Evolutionary conservation across 1,140 invertebrate species (phyloP).

Genomic region (Mizuhopecten yessoensis): DNA sequence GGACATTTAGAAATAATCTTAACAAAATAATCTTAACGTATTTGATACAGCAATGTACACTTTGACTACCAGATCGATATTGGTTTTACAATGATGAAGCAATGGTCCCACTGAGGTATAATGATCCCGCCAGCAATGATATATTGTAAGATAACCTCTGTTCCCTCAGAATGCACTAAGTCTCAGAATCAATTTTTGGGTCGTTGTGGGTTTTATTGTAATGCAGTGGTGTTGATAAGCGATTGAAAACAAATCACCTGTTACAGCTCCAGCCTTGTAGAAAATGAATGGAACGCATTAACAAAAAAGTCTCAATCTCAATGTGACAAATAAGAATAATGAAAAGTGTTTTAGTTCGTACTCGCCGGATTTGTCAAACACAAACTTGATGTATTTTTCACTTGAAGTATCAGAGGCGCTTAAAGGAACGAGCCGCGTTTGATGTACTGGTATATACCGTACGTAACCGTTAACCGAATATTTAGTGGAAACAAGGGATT

Average conservation of each 20-base stretch:
- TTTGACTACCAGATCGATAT: background rate
- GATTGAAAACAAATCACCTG: constrained; percentile 24
- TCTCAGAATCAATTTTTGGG: constrained; percentile 3
- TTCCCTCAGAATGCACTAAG: constrained; percentile 1
- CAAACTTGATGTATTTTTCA: background rate
- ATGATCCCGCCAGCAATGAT: constrained; percentile 1
- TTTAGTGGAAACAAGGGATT: background rate
- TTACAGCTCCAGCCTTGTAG: background rate
- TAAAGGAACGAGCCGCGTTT: background rate
- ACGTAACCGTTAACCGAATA: background rate
- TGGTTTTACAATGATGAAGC: background rate
- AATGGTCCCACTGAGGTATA: background rate
- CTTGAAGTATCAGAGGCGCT: background rate
- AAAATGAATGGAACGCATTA: constrained; percentile 29
- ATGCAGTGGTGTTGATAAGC: background rate
- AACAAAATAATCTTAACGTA: constrained; percentile 35
- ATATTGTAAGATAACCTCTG: constrained; percentile 9
- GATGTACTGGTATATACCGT: background rate
- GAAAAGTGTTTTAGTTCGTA: background rate
- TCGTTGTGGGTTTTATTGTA: constrained; percentile 27
- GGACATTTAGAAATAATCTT: constrained; percentile 29
- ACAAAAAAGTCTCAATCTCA: constrained; percentile 17
- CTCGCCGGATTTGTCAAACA: background rate
- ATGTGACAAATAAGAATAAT: constrained; percentile 39
- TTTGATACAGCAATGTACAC: constrained; percentile 10